Conservation (phyloP, 2,888 invertebrate genomes). For the Eristalinus aeneus region DNA sequence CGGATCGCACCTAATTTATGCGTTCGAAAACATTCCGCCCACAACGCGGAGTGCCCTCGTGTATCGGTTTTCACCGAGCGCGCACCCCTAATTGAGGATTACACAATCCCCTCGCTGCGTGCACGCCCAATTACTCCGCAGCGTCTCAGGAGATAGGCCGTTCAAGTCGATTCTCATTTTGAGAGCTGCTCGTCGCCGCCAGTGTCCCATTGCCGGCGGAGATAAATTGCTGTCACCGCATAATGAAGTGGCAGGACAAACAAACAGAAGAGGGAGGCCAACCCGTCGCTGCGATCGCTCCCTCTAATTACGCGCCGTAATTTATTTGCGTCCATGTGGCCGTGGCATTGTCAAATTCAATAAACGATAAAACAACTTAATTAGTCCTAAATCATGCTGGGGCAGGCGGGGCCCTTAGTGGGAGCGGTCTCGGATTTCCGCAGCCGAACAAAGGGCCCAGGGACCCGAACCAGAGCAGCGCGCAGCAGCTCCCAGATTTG, state of each 20-base stretch:
- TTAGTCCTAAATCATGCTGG: slow-evolving; percentile 66
- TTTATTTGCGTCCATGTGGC: slow-evolving; percentile 66
- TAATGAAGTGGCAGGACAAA: slow-evolving; percentile 67
- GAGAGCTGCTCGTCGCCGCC: slow-evolving; percentile 16
- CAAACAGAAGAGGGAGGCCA: slow-evolving; percentile 50
- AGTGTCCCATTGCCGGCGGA: slow-evolving; percentile 13
- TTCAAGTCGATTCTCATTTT: slow-evolving; percentile 29
- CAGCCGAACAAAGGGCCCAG: slow-evolving; percentile 10
- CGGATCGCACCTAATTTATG: slow-evolving; percentile 65
- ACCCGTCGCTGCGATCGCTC: slow-evolving; percentile 27
- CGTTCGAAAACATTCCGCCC: slow-evolving; percentile 57
- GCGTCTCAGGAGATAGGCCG: slow-evolving; percentile 28
- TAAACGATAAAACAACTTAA: slow-evolving; percentile 70
- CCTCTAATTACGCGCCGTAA: slow-evolving; percentile 66
- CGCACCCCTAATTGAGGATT: slow-evolving; percentile 65
- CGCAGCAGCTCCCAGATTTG: slow-evolving; percentile 46
- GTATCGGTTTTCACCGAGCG: slow-evolving; percentile 38
- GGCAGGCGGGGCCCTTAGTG: slow-evolving; percentile 10
- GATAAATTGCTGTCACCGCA: slow-evolving; percentile 70
- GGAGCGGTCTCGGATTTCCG: slow-evolving; percentile 8
- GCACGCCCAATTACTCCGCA: slow-evolving; percentile 67
- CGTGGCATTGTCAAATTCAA: slow-evolving; percentile 67
- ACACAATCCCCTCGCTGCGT: slow-evolving; percentile 39
- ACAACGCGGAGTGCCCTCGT: slow-evolving; percentile 23
- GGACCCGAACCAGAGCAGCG: not conserved